Conservation (phyloP, 1,140 invertebrate species). For the Notospermus geniculatus region DNA sequence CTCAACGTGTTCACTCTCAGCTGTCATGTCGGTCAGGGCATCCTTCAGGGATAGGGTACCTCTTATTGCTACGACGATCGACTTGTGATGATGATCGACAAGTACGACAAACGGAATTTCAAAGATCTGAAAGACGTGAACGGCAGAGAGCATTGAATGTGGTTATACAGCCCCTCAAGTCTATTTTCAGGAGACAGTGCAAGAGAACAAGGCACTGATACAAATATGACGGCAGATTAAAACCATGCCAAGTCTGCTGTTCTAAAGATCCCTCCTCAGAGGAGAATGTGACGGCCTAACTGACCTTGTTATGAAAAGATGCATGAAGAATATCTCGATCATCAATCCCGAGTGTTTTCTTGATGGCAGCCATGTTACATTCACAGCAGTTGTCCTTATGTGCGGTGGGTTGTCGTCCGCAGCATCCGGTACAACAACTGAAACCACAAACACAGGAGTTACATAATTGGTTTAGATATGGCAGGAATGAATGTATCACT, state of each 20-base stretch:
- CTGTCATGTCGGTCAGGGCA: constrained; percentile 86
- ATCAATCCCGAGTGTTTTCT: constrained; percentile 69
- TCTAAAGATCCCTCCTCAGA: no score
- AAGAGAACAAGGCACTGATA: no score
- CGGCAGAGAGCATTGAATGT: no score
- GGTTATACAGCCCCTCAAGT: no score
- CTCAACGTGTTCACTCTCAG: constrained; percentile 73
- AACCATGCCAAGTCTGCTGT: no score
- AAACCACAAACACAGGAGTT: no score
- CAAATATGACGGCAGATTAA: no score
- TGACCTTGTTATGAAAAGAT: constrained; percentile 84
- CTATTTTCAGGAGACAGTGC: no score
- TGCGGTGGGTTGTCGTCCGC: no score
- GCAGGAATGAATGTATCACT: no score
- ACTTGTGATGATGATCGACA: constrained; percentile 75
- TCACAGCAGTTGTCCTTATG: constrained; percentile 87
- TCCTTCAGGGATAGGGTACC: constrained; percentile 82
- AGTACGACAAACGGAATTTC: constrained; percentile 78
- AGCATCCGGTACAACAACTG: constrained; percentile 36
- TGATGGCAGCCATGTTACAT: constrained; percentile 81
- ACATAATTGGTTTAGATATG: no score
- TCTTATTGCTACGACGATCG: constrained; percentile 79
- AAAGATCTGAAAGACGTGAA: constrained; percentile 45
- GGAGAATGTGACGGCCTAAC: no score
- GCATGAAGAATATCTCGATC: constrained; percentile 81